Percentiles rank a stretch among this genome's conserved stretches.
These are phyloP conservation scores for Temnothorax longispinosus DNA, from an alignment of 1,140 invertebrate genomes.

Conservation along the genomic window DNA sequence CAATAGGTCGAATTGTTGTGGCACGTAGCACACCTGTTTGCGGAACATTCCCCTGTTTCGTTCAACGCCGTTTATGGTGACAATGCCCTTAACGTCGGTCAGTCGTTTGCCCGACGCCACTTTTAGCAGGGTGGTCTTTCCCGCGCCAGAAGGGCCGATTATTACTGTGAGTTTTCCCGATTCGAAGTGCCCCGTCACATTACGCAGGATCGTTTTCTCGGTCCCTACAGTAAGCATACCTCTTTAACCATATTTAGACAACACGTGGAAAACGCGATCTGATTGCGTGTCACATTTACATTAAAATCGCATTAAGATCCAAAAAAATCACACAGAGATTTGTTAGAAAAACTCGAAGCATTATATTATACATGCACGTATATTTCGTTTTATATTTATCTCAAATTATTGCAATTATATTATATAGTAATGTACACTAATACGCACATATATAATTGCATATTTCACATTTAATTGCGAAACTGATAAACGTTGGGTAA, in stretches of 20 bases:
- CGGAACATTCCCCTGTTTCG: conserved; percentile 81
- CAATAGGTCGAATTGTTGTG: conserved; percentile 90
- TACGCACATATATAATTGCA: no score
- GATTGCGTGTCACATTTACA: neutral
- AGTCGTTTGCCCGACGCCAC: conserved; percentile 85
- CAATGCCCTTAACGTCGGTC: conserved; percentile 58
- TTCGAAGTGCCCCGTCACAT: conserved; percentile 87
- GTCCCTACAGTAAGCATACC: neutral
- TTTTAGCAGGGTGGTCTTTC: conserved; percentile 93
- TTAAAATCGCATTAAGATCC: neutral
- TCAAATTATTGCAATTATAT: no score
- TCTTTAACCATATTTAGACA: neutral
- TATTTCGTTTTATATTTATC: no score
- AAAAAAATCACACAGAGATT: neutral
- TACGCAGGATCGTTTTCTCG: conserved; percentile 85
- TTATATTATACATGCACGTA: no score
- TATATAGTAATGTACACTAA: no score
- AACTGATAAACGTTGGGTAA: no score
- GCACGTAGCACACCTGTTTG: conserved; percentile 89
- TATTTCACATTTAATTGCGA: no score
- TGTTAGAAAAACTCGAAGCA: neutral
- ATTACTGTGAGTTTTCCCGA: conserved; percentile 90
- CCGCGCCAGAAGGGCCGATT: conserved; percentile 93
- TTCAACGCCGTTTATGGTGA: conserved; percentile 22
- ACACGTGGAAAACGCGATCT: neutral